Base-by-base conservation (phyloP, 2,888 invertebrate species). In the Erebia palarica region DNA sequence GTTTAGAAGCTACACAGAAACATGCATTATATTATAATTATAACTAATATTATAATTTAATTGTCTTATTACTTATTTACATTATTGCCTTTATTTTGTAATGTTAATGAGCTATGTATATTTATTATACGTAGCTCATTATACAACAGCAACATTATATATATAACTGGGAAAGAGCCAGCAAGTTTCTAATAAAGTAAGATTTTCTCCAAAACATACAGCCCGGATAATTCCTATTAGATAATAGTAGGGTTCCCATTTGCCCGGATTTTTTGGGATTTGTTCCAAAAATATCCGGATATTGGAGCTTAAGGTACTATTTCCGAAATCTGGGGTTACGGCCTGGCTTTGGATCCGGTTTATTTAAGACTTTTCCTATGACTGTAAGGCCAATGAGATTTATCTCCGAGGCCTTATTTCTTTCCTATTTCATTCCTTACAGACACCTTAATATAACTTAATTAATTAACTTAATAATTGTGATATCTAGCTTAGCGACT, bases 201-300 rank as follows among this genome's bases (percentile, higher is more conserved):
- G 55, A 18, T 18, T 18, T 55, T 18, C 9, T 3, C 16, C 18
- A 55, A 53, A 53, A 55, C 18, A 55, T 51, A 51, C 55, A 55
- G 18, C 51, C 51, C 10, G 55, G 18, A 55, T 55, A 55, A 55
- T 10, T 7, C 14, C 14, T 55, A 55, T 9, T 8, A 16, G 16
- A 16, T 16, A 18, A 55, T 55, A 61, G 16, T 11, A 63, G 21
- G 63, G 49, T 61, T 16, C 7, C 16, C 44, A 44, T 59, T 36
- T 14, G 18, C 21, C 21, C 14, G 49, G 47, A 63, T 63, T 47
- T 21, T 11, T 47, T 0, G 8, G 21, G 63, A 63, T 49, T 63
- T 49, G 63, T 63, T 1, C 61, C n/a, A 61, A 18, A 18, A 61
- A 47, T 10, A 16, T 16, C 49, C 49, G 63, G 63, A 63, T 63